Evolutionary conservation across 2,888 invertebrate genomes (phyloP).

Genomic region (Oxystoma pomonae): DNA sequence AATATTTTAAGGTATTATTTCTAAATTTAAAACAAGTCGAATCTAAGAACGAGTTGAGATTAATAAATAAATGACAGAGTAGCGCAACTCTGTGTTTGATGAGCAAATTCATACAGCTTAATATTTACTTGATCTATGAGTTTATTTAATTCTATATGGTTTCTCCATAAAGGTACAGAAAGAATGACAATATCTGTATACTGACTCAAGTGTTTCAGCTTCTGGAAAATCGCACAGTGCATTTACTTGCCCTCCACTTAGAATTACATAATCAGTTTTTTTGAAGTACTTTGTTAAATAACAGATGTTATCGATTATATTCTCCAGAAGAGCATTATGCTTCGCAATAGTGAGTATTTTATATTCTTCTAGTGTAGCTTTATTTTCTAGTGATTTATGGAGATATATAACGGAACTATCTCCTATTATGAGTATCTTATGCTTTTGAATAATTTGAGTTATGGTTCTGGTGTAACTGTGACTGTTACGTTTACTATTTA

Average conservation of each 20-base stretch:
- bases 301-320: not conserved
- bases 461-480: too few relatives aligned
- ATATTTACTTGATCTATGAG: not conserved
- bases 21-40: not conserved
- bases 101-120: not conserved
- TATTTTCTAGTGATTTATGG: not conserved
- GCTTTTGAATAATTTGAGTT: too few relatives aligned
- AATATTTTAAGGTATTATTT: not conserved
- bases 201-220: not conserved
- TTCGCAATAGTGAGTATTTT: not conserved
- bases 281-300: not conserved
- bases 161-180: not conserved
- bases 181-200: not conserved
- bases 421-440: not conserved
- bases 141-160: not conserved
- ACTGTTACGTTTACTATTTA: too few relatives aligned
- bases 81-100: not conserved
- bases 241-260: not conserved
- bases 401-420: not conserved
- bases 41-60: not conserved
- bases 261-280: not conserved
- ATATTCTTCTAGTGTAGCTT: not conserved
- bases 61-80: not conserved
- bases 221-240: not conserved
- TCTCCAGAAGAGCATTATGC: not conserved